Evolutionary conservation across 2,888 invertebrate species (phyloP), one percentile per base, ranked within the genome.

Genomic region (Gasteruption jaculator): DNA sequence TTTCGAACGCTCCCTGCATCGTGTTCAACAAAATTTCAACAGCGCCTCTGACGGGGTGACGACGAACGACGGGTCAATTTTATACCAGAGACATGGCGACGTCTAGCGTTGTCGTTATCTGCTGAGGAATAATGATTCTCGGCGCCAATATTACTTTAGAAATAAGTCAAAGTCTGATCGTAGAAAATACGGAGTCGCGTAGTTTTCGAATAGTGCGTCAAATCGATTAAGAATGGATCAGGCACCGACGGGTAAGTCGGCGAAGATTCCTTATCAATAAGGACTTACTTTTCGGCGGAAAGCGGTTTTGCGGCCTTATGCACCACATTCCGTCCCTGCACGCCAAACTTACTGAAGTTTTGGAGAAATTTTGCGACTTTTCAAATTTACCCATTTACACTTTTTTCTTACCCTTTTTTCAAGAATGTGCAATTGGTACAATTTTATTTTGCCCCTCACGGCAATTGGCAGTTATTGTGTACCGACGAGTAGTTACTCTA

Each of bases 161-260:
- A 43, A 43, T 30, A 39, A 36, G 43, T 27, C 21, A 45, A 44
- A 41, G 32, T 40, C 32, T 45, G 45, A 44, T 49, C 27, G 36
- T 48, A 27, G 25, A 46, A 42, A 35, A 34, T 31, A 33, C 42
- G 41, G 30, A 31, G 32, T 40, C 36, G n/a, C 39, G 34, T n/a
- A 43, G 10, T 32, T 31, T 45, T 6, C 42, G 40, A 51, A 48
- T 41, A 18, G n/a, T 29, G 47, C 38, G 31, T 34, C 22, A n/a
- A 36, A 45, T 18, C n/a, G n/a, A 12, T 26, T 7, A 43, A 59
- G 56, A 56, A 68, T 68, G 68, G 68, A 68, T 51, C 68, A 68
- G 51, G 68, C 65, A 38, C 68, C 68, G 39, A 57, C 65, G 67
- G 68, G 68, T 68, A 58, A 60, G 41, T 24, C 22, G 20, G 19